Evolutionary conservation across 2,888 invertebrate genomes (phyloP), one percentile per base, ranked within the genome.

Genomic region (Himalopsyche tibetana): DNA sequence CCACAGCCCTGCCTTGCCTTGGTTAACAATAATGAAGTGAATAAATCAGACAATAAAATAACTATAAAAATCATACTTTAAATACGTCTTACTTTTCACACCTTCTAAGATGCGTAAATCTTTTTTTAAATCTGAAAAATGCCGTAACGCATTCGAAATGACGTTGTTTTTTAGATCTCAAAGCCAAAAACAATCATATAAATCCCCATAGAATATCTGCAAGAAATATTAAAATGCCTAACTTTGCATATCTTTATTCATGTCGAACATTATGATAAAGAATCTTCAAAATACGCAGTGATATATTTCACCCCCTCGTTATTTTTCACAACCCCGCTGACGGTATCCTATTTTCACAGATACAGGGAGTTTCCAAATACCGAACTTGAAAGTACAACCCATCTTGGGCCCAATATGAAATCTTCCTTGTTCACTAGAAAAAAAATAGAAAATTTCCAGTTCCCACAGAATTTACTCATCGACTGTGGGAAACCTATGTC

Each of bases 41-140:
- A 5, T 45, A 11, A 45, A 45, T 51, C 15, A 51, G 5, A 15
- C 51, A 15, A 5, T 51, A 51, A 12, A 51, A 51, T 51, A 51
- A 8, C 0, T 51, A 9, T 51, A 12, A 5, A 15, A 15, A 8
- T 15, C 3, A 51, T 51, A 8, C 8, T 51, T 51, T 51, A 8
- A 51, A 4, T 4, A 15, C 5, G 51, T 4, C 51, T 15, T 5
- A 12, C 4, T 51, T 51, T 51, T 51, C 15, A 51, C 51, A 5
- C 63, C 63, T 19, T 28, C 63, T 5, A 19, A 63, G 45, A 51
- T 63, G 11, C 19, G 63, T 28, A 63, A n/a, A 63, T 55, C 55
- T 55, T 17, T 82, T 63, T 85, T 51, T 51, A 2, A 15, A 84
- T 51, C 55, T 80, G 56, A 28, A 84, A 84, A 36, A 19, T 17